A percentile compares a stretch with the other conserved stretches of the same genome.
phyloP scores from a whole-genome alignment of 2,113 vertebrate species.

The Oryzias javanicus region DNA sequence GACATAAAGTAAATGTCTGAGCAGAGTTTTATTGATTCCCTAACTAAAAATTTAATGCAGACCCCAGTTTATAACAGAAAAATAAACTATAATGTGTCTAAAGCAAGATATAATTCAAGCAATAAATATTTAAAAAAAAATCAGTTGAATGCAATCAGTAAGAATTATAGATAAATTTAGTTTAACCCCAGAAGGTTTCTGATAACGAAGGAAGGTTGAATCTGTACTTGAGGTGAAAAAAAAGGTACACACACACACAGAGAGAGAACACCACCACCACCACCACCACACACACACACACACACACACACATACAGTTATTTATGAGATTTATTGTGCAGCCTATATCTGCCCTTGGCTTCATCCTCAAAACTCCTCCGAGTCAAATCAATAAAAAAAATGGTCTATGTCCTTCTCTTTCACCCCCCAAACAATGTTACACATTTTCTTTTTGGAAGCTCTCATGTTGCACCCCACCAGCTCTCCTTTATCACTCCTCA shows the following conservation, averaged over 20 bases:
- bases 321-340: conserved; percentile 54
- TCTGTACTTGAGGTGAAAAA: neutral
- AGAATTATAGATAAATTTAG: no score
- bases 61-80: no score
- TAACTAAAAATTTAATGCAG: no score
- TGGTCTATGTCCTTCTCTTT: conserved; percentile 37
- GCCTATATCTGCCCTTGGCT: conserved; percentile 41
- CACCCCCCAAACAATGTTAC: conserved; percentile 15
- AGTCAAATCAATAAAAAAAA: conserved; percentile 56
- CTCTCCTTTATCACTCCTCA: conserved; percentile 13
- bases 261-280: no score
- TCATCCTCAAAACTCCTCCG: conserved; percentile 37
- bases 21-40: no score
- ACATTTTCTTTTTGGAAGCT: conserved; percentile 5
- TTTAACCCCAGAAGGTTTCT: no score
- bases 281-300: conserved; percentile 3
- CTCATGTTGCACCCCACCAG: conserved; percentile 1
- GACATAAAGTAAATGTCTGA: no score
- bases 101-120: no score
- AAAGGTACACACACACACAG: neutral
- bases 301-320: conserved; percentile 9
- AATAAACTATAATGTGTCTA: no score
- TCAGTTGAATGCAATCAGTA: no score
- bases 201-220: no score
- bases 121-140: no score